Base-by-base conservation (phyloP, 2,888 invertebrate genomes). In the Pocota personata region DNA sequence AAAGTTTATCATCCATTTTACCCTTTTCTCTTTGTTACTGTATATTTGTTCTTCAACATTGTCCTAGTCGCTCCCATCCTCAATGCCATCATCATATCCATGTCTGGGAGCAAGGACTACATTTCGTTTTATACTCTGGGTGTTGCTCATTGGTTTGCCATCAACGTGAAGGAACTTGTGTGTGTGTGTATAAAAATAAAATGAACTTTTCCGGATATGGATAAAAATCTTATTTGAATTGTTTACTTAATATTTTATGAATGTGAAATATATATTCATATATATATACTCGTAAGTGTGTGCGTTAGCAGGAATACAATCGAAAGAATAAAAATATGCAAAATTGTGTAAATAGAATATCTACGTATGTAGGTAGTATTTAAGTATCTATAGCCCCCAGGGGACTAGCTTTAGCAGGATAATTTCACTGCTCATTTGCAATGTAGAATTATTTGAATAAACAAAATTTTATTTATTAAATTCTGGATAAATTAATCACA, bases 201-300 rank as follows among this genome's bases (percentile, higher is more conserved):
- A 71, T 52, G n/a, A 57, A 27, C 19, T 55, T 40, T 64, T n/a
- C 46, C 40, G 37, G 27, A 67, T 55, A 76, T 46, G 57, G 48
- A 80, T 52, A 24, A 80, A 40, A 72, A 48, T 35, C 57, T 66
- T 67, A 69, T 67, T 82, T 50, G 16, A 62, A 82, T 82, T 62
- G 82, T 69, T 69, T 82, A n/a, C n/a, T 82, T 27, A 62, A 75
- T 75, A 69, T 82, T 82, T 75, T 55, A 82, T 80, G 62, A 62
- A 60, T 58, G 40, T 35, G 32, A 30, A 19, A 12, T 37, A 3
- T 37, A 14, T 40, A 14, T 35, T 16, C 32, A 7, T 14, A 27
- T 52, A 4, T 1, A 0, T 21, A 24, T 24, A 24, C 4, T 24
- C 24, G n/a, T n/a, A 24, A 24, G 24, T 24, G 24, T 24, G 24